A percentile compares a stretch with the other conserved stretches of the same genome.
phyloP scores from a whole-genome alignment of 2,113 vertebrate genomes.

The Nyctereutes procyonoides region DNA sequence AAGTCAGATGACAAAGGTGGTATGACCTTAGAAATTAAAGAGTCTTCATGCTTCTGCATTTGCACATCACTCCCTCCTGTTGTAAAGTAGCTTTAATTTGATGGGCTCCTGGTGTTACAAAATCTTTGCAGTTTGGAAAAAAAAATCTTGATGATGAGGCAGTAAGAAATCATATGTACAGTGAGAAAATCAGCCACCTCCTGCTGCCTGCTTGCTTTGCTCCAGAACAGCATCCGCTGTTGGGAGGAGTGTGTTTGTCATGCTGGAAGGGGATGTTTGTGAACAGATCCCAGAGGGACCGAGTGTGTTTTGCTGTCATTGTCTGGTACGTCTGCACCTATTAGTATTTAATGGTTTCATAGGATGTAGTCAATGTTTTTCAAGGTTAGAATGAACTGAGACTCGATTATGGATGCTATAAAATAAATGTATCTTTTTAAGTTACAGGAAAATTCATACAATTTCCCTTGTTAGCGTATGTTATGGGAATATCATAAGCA shows the following conservation, averaged over 20 bases:
- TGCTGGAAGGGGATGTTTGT: conserved; percentile 66
- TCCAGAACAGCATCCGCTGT: conserved; percentile 66
- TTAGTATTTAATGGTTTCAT: conserved; percentile 73
- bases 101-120: conserved; percentile 53
- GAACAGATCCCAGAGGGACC: conserved; percentile 61
- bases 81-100: conserved; percentile 49
- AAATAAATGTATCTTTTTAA: conserved; percentile 32
- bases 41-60: conserved; percentile 22
- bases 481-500: conserved; percentile 35
- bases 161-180: conserved; percentile 50
- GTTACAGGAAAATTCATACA: neutral
- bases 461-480: conserved; percentile 8
- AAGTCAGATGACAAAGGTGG: conserved; percentile 74
- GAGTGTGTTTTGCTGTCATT: conserved; percentile 73
- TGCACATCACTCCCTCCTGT: neutral
- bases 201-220: conserved; percentile 57
- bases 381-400: conserved; percentile 66
- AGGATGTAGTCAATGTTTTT: conserved; percentile 64
- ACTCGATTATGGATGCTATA: neutral
- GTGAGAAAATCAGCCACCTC: conserved; percentile 71
- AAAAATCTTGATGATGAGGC: conserved; percentile 55
- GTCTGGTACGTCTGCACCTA: conserved; percentile 73
- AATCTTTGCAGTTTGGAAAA: conserved; percentile 48
- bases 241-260: conserved; percentile 53
- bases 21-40: conserved; percentile 75